Base-by-base conservation (phyloP, 2,888 invertebrate species). In the Dryococelus australis region DNA sequence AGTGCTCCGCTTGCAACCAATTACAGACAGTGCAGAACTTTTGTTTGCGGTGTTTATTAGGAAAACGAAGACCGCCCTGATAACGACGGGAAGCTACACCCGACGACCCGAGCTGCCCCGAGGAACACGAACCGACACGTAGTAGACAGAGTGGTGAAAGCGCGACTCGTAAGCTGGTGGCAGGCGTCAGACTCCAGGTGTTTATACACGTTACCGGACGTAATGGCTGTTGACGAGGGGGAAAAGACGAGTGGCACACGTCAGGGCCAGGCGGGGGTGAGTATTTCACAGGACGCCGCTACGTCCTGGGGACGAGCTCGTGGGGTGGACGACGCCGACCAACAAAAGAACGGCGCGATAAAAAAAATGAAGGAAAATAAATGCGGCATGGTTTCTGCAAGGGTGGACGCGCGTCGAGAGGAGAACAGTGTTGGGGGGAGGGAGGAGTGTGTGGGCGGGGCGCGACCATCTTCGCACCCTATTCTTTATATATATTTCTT, bases 401-500 rank as follows among this genome's bases (percentile, higher is more conserved):
- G 65, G 65, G 65, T 65, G 65, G 51, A 85, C 28, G 78, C 43
- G 43, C n/a, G 27, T 0, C 86, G 12, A 4, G 78, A 0, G 16
- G 24, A 35, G 26, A 35, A 20, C n/a, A 35, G n/a, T n/a, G n/a
- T n/a, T 35, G 35, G 51, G 51, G 53, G 47, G 85, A 43, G 27
- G 65, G 86, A 10, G 35, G 24, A 35, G 20, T 78, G 20, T 78
- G 85, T 47, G 35, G 85, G 85, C 20, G 47, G 85, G 20, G 53
- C 27, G 85, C 16, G 3, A 51, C 51, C 47, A 78, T 26, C 28
- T n/a, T 65, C n/a, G 8, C 20, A 20, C 24, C 65, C 65, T 16
- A 65, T 65, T n/a, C 65, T n/a, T n/a, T 65, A 65, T 65, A 65
- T 65, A 65, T 65, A n/a, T 65, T 65, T 65, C 65, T 65, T 65